Evolutionary conservation across 1,140 invertebrate genomes (phyloP).

Genomic region (Idris sp.): DNA sequence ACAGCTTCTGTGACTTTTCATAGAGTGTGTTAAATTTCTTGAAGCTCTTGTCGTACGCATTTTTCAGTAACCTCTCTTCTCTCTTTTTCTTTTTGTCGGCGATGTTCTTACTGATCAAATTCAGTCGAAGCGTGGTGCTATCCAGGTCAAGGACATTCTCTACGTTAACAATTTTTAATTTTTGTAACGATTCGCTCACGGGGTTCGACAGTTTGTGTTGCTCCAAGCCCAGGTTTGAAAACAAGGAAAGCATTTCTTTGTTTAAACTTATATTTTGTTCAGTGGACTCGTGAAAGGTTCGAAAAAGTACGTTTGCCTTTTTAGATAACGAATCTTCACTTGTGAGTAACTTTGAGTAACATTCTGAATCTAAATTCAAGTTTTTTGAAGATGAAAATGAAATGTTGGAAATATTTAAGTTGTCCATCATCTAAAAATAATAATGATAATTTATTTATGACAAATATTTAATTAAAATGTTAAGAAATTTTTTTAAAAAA

Average conservation of each 20-base stretch:
- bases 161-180: conserved; percentile 61
- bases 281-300: conserved; percentile 64
- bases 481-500: too few relatives aligned
- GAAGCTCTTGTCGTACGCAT: conserved; percentile 63
- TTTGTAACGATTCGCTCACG: conserved; percentile 60
- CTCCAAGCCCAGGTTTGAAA: conserved; percentile 60
- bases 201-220: conserved; percentile 62
- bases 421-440: too few relatives aligned
- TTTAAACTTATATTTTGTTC: conserved; percentile 64
- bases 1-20: conserved; percentile 61
- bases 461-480: too few relatives aligned
- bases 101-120: conserved; percentile 60
- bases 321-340: conserved; percentile 2
- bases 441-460: too few relatives aligned
- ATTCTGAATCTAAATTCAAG: too few relatives aligned
- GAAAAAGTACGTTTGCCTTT: conserved; percentile 17
- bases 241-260: conserved; percentile 62
- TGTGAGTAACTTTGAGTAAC: too few relatives aligned
- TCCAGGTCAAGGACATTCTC: conserved; percentile 66
- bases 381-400: conserved; percentile 9
- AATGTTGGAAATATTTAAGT: conserved; percentile 23
- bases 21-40: conserved; percentile 60
- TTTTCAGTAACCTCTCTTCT: conserved; percentile 64
- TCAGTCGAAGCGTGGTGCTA: conserved; percentile 57
- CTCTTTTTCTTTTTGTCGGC: conserved; percentile 58